Conservation (phyloP, 2,888 invertebrate genomes). For the Agrenia bidenticulata region DNA sequence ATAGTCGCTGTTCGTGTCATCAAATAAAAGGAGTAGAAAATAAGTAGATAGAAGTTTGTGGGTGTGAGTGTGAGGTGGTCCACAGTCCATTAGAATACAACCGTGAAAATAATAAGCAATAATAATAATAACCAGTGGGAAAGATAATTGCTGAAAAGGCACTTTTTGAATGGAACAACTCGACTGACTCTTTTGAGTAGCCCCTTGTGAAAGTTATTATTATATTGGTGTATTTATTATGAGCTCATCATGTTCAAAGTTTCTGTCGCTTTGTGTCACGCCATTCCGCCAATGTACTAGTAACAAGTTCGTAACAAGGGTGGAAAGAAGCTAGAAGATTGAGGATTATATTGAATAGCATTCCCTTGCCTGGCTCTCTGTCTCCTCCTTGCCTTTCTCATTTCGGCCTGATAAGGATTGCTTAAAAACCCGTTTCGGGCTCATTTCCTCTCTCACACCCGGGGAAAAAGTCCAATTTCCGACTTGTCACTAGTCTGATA, state of each 20-base stretch:
- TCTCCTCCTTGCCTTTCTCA: slow-evolving; percentile 21
- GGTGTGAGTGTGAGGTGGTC: no score
- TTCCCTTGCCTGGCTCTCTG: neutral
- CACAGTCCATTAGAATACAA: no score
- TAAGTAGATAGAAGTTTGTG: no score
- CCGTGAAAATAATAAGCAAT: no score
- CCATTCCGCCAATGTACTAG: neutral
- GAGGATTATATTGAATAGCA: no score
- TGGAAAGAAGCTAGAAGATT: neutral
- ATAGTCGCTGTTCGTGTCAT: no score
- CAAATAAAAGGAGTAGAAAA: no score
- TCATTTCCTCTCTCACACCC: slow-evolving; percentile 53
- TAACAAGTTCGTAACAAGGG: no score
- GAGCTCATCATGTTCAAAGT: slow-evolving; percentile 35
- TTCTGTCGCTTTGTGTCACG: slow-evolving; percentile 42
- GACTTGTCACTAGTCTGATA: slow-evolving; percentile 54
- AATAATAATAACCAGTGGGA: no score
- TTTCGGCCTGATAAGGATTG: slow-evolving; percentile 51
- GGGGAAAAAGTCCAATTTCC: slow-evolving; percentile 54
- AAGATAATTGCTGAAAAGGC: no score
- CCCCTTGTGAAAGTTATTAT: neutral
- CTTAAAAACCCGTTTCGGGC: slow-evolving; percentile 53
- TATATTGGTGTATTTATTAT: slow-evolving; percentile 22
- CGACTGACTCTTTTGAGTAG: no score
- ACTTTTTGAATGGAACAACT: no score